Conservation (phyloP, 2,113 vertebrate genomes). For the Platycercus adscitus region DNA sequence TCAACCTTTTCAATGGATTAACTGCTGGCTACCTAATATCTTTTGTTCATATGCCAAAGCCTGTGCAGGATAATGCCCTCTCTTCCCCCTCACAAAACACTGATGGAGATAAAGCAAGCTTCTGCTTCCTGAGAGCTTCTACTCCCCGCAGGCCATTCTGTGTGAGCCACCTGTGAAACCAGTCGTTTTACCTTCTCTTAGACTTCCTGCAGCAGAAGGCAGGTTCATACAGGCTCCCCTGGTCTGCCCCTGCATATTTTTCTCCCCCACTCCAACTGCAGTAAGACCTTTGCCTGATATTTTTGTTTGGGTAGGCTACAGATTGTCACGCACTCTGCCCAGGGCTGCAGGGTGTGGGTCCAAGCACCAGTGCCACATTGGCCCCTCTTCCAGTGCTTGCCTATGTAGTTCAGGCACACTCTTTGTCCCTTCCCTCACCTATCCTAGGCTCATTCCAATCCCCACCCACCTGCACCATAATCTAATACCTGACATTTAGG, state of each 20-base stretch:
- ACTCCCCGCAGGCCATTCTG: slow-evolving; percentile 9
- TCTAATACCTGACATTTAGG: slow-evolving; percentile 18
- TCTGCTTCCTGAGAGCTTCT: background rate
- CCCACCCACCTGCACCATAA: slow-evolving; percentile 3
- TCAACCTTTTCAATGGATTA: background rate
- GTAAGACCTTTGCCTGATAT: background rate
- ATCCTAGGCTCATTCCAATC: background rate
- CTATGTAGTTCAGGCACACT: background rate
- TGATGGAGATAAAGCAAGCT: background rate
- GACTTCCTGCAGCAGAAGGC: slow-evolving; percentile 20
- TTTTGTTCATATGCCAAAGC: background rate
- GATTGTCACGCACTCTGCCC: background rate
- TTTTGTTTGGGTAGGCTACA: slow-evolving; percentile 8
- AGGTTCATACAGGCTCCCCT: slow-evolving; percentile 44
- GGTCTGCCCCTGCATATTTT: background rate
- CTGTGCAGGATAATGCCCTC: background rate
- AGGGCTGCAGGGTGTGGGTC: background rate
- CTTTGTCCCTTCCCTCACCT: background rate
- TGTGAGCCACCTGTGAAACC: slow-evolving; percentile 36
- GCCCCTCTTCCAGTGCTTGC: background rate
- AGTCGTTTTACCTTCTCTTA: slow-evolving; percentile 43
- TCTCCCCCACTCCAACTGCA: background rate
- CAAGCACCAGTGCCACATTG: background rate
- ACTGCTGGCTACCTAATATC: background rate
- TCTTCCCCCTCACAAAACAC: background rate